Evolutionary conservation across 2,113 vertebrate species (phyloP).

Genomic region (Otus sunia): DNA sequence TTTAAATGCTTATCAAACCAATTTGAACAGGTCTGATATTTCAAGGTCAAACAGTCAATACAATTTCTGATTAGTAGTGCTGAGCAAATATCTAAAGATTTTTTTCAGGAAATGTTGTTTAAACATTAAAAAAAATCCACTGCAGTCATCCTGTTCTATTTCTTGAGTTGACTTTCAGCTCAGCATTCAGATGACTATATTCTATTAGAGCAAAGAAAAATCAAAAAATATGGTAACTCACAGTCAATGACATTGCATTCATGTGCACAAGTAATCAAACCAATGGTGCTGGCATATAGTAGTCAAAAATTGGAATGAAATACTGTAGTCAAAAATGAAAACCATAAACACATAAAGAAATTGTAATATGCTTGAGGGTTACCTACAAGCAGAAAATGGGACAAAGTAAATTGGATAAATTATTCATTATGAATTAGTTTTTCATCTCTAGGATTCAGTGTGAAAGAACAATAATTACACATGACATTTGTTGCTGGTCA

Average conservation of each 20-base stretch:
- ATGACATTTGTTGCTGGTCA: neutral
- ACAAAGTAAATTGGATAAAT: neutral
- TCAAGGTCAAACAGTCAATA: conserved; percentile 1
- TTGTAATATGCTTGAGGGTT: neutral
- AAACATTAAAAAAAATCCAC: neutral
- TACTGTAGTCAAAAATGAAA: neutral
- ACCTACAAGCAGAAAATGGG: neutral
- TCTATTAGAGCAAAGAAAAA: neutral
- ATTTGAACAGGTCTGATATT: neutral
- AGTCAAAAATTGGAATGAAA: neutral
- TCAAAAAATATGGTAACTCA: neutral
- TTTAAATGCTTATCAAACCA: neutral
- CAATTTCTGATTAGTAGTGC: neutral
- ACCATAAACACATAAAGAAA: neutral
- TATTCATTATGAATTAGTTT: neutral
- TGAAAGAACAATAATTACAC: neutral
- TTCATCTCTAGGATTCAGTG: neutral
- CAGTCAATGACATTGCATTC: neutral
- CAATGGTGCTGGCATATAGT: neutral
- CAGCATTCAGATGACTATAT: neutral
- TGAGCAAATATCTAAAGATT: neutral
- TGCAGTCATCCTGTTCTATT: neutral
- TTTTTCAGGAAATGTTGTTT: neutral
- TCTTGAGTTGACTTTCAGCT: neutral
- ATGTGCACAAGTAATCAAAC: neutral